Evolutionary conservation across 2,888 invertebrate species (phyloP), one percentile per base, ranked within the genome.

Genomic region (Ochropleura leucogaster): DNA sequence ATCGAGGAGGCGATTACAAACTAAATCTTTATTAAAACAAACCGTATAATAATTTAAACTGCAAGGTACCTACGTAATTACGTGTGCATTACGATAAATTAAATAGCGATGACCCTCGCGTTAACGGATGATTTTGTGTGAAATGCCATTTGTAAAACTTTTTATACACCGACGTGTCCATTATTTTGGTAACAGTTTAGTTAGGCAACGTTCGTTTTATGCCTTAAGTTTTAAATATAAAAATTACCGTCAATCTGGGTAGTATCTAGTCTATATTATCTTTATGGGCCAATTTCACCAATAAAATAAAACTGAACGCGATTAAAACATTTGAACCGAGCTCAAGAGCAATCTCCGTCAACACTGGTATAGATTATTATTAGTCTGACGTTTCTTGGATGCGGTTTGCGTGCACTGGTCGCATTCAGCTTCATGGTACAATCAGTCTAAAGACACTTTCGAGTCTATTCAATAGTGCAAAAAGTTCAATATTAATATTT

Each of bases 401-500:
- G 8, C 8, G 30, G 16, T 16, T 59, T 40, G 6, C 14, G 30
- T 57, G 20, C 42, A 6, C 42, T 42, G 12, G n/a, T 62, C 12
- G 6, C 6, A 44, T 3, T n/a, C 12, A 42, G 42, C 60, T 60
- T 60, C 18, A 60, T 10, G 10, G 18, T 6, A 0, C 18, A n/a
- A 62, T 9, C 5, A 30, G 4, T 6, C 5, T 5, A 10, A 12
- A 30, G 14, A 30, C n/a, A 30, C 18, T 18, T n/a, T 16, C 20
- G 40, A 6, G 20, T 16, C 57, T 40, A 10, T 40, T 18, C 18
- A 40, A 18, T 59, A 40, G 42, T 44, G 18, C 12, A 60, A 70
- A 46, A 59, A 7, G 9, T 51, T 75, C 4, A 82, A 76, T 84
- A 90, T 87, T 91, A 81, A 82, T 85, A 91, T 86, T 91, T 93